Evolutionary conservation across 2,113 vertebrate species (phyloP).

Genomic region (Cyrtonyx montezumae): DNA sequence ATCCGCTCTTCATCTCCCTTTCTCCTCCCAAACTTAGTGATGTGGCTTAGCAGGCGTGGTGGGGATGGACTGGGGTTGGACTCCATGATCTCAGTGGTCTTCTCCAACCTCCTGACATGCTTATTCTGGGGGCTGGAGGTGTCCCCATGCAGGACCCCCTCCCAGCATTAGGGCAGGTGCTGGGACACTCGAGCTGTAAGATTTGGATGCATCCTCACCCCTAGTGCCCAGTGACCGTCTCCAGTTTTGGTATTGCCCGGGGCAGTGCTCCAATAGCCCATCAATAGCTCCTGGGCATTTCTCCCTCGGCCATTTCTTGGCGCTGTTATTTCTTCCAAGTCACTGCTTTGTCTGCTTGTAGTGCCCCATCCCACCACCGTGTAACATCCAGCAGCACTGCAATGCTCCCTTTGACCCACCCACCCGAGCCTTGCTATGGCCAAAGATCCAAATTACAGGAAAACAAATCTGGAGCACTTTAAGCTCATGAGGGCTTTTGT

Average conservation of each 20-base stretch:
- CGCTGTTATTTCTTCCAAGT: neutral
- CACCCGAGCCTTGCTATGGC: accelerated
- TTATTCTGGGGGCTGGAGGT: neutral
- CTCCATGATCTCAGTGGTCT: too few relatives aligned
- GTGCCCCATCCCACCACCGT: accelerated
- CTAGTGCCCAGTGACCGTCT: neutral
- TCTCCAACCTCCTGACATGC: neutral
- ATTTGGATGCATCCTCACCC: neutral
- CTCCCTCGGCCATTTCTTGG: neutral
- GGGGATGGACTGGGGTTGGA: too few relatives aligned
- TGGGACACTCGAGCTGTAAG: neutral
- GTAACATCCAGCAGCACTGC: accelerated
- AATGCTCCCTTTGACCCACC: accelerated
- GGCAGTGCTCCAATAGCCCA: neutral
- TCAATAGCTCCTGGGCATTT: neutral
- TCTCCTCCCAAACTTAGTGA: neutral
- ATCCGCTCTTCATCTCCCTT: neutral
- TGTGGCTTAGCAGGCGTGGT: too few relatives aligned
- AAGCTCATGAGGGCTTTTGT: neutral
- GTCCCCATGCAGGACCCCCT: neutral
- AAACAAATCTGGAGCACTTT: neutral
- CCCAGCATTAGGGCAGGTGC: neutral
- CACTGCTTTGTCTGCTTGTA: neutral
- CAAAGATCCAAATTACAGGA: neutral
- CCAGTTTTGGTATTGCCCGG: neutral